Evolutionary conservation across 2,113 vertebrate genomes (phyloP).

Genomic region (Chamaetylas fuelleborni): DNA sequence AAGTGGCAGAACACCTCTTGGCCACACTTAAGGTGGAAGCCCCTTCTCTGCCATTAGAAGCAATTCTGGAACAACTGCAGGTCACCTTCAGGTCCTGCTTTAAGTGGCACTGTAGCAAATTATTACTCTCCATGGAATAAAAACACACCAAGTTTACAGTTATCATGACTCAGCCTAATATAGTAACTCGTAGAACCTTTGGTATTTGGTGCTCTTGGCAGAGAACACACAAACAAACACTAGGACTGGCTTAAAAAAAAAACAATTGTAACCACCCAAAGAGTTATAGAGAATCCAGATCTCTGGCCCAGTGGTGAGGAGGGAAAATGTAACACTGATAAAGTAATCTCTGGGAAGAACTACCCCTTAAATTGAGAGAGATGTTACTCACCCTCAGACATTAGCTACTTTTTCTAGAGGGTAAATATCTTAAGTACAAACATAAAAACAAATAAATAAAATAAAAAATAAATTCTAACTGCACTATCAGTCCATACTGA

Average conservation of each 20-base stretch:
- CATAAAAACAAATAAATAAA: background rate
- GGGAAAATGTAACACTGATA: rapidly evolving
- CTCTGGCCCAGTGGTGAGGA: background rate
- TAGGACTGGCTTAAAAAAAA: background rate
- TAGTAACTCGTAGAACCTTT: background rate
- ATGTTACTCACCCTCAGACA: background rate
- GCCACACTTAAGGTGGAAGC: background rate
- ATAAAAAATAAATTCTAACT: background rate
- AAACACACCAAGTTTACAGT: conserved; percentile 30
- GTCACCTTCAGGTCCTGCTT: background rate
- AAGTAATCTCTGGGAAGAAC: background rate
- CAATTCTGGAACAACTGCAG: background rate
- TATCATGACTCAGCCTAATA: conserved; percentile 29
- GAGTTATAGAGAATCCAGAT: background rate
- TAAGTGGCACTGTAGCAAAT: background rate
- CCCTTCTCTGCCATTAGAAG: background rate
- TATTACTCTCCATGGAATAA: background rate
- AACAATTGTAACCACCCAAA: background rate
- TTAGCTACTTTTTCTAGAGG: background rate
- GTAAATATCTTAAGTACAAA: background rate
- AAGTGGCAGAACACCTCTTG: background rate
- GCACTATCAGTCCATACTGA: too few species aligned
- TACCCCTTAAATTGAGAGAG: background rate
- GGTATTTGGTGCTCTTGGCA: conserved; percentile 32
- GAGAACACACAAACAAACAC: background rate